phyloP scores from a whole-genome alignment of 2,888 invertebrate species.

The Perizoma flavofasciatum region DNA sequence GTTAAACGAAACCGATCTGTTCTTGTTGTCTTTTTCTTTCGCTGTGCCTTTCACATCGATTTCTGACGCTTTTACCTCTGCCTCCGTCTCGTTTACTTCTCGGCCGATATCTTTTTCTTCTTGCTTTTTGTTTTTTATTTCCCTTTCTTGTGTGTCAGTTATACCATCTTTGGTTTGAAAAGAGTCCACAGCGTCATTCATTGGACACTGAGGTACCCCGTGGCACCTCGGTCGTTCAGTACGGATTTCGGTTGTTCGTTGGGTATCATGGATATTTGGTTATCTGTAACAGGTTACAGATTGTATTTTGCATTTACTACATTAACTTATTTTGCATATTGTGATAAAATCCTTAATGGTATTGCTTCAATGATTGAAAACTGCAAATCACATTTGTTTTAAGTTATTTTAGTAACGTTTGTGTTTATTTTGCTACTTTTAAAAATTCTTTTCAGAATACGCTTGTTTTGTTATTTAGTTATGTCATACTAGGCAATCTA shows the following conservation, averaged over 20 bases:
- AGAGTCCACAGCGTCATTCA: conserved; percentile 74
- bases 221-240: conserved; percentile 64
- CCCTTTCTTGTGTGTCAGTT: conserved; percentile 14
- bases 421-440: too few species aligned
- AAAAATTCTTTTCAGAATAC: too few species aligned
- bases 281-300: conserved; percentile 66
- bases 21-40: conserved; percentile 67
- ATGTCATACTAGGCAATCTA: too few species aligned
- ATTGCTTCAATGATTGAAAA: too few species aligned
- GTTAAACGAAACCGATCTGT: conserved; percentile 93
- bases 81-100: conserved; percentile 42
- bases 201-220: conserved; percentile 72
- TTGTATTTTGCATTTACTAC: neutral
- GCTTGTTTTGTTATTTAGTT: too few species aligned
- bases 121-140: conserved; percentile 6
- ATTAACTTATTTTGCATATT: too few species aligned
- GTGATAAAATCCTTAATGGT: too few species aligned
- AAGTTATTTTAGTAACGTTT: too few species aligned
- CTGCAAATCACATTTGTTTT: too few species aligned
- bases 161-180: conserved; percentile 69
- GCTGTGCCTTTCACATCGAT: conserved; percentile 55
- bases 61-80: conserved; percentile 27
- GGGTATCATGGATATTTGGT: conserved; percentile 67
- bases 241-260: conserved; percentile 60
- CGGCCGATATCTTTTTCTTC: conserved; percentile 16